Conservation (phyloP, 2,113 vertebrate species). For the Colossoma macropomum region DNA sequence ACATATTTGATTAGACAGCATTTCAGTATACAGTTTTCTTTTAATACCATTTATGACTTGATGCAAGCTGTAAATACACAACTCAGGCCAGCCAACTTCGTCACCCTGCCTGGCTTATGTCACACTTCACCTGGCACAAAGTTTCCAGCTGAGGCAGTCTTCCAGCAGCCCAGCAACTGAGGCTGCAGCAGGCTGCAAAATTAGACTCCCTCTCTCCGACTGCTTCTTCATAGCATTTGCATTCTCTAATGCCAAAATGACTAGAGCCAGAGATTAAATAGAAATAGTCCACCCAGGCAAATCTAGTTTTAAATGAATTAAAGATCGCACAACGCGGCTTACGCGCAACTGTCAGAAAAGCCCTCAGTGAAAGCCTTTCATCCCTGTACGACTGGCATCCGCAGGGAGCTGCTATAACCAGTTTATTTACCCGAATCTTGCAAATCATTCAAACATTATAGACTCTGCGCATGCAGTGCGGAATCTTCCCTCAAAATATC, state of each 20-base stretch:
- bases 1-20: neutral
- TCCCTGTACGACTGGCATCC: neutral
- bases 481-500: constrained; percentile 19
- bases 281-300: constrained; percentile 40
- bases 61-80: neutral
- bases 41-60: constrained; percentile 10
- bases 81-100: neutral
- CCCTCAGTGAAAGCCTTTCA: constrained; percentile 22
- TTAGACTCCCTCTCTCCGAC: constrained; percentile 34
- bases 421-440: neutral
- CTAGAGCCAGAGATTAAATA: constrained; percentile 41
- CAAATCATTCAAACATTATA: constrained; percentile 1
- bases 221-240: constrained; percentile 24
- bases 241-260: constrained; percentile 45
- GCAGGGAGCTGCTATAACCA: constrained; percentile 5
- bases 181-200: constrained; percentile 21
- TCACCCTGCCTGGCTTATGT: constrained; percentile 16
- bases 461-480: neutral
- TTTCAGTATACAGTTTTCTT: neutral
- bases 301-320: constrained; percentile 53
- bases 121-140: constrained; percentile 23
- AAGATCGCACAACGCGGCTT: constrained; percentile 53
- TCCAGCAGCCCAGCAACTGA: constrained; percentile 37
- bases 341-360: constrained; percentile 54
- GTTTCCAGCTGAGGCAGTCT: constrained; percentile 38